Evolutionary conservation across 1,140 invertebrate species (phyloP).

Genomic region (Papilio dardanus): DNA sequence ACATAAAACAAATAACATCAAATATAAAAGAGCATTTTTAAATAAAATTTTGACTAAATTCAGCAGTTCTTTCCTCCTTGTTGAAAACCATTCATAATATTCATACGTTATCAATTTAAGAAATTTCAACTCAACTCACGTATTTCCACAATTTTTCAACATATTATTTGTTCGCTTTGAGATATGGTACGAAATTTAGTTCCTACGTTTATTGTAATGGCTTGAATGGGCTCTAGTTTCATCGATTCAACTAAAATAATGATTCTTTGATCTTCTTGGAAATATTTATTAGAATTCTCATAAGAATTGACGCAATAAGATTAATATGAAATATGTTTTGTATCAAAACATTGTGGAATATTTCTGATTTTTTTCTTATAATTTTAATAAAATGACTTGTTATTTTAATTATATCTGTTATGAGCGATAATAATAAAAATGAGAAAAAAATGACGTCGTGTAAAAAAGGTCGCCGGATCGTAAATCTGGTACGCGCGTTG

Average conservation of each 20-base stretch:
- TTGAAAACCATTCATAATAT: slow-evolving; percentile 56
- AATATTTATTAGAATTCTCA: not conserved
- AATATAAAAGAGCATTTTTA: not conserved
- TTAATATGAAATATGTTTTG: slow-evolving; percentile 21
- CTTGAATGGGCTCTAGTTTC: slow-evolving; percentile 37
- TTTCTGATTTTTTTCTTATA: not conserved
- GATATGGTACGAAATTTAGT: slow-evolving; percentile 51
- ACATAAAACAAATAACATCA: not conserved
- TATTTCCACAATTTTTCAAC: slow-evolving; percentile 72
- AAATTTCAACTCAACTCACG: slow-evolving; percentile 72
- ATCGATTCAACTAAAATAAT: not conserved
- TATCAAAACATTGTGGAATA: not conserved
- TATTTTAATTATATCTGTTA: not conserved
- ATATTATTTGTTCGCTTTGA: slow-evolving; percentile 68
- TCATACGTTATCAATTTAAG: slow-evolving; percentile 56
- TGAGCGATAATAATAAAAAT: not conserved
- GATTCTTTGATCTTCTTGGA: not conserved
- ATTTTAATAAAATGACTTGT: not conserved
- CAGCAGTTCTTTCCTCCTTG: slow-evolving; percentile 35
- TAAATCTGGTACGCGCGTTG: slow-evolving; percentile 21
- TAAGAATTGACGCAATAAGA: slow-evolving; percentile 1
- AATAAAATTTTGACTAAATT: not conserved
- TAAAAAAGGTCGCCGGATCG: not conserved
- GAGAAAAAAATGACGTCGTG: not conserved
- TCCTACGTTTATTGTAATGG: slow-evolving; percentile 43